Evolutionary conservation across 2,888 invertebrate genomes (phyloP), one percentile per base, ranked within the genome.

Genomic region (Drosophila dives): DNA sequence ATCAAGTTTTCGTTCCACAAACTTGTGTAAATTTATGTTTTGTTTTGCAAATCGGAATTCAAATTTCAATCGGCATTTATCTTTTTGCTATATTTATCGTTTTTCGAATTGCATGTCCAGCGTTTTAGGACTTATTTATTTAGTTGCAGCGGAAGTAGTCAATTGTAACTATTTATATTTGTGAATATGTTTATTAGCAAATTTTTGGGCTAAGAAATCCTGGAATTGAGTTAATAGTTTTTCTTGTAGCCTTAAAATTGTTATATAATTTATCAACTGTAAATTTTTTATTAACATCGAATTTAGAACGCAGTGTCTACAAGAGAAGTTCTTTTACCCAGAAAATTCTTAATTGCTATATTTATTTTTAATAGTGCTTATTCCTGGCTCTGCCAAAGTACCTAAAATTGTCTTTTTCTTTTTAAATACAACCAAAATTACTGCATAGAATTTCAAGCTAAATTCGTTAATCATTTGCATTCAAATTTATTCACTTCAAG

Each of bases 381-480:
- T 23, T 23, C 2, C 23, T 42, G 20, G 12, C 11, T n/a, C 15
- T 61, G 56, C n/a, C 12, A 20, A 11, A 12, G 10, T 20, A 32
- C 17, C 4, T 4, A 38, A 50, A n/a, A 48, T 23, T 23, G 29
- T 32, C 29, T 10, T 23, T 26, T 17, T 34, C 12, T 6, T 36
- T 29, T 49, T 49, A 49, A 34, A 15, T 54, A 33, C 23, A 33
- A 65, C 23, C 36, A 34, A 65, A 64, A 42, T 17, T 33, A 34
- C 15, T 17, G 2, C 34, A 64, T 26, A 12, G 17, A 15, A 58
- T 17, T 36, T n/a, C 20, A 5, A n/a, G 36, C 40, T 15, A 2
- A 10, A 56, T 10, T 42, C 23, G 23, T 4, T 33, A 7, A 20
- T 51, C 32, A n/a, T 20, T 45, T 17, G 5, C 10, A 23, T 67